Base-by-base conservation (phyloP, 2,888 invertebrate species). In the Trachelus iudaicus region DNA sequence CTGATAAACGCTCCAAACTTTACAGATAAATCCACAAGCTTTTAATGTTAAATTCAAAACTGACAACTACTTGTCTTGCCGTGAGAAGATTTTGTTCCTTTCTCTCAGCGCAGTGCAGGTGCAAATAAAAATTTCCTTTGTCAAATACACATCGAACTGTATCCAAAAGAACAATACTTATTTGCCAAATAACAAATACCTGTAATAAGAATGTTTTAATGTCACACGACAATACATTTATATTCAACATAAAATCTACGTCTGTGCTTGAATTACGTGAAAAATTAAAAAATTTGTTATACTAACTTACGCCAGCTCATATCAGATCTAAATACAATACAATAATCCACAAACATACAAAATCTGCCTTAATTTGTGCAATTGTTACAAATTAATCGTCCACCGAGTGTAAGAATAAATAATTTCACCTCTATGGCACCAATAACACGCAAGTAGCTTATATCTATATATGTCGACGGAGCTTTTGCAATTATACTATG, bases 1-100 rank as follows among this genome's bases (percentile, higher is more conserved):
- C 75, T 69, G 75, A 69, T 69, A 77, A 77, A 75, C 77, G 77
- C 23, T 31, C 9, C 11, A 68, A 77, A 77, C 23, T 77, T 77
- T 71, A 23, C 68, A 23, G 15, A 77, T 77, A 77, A 71, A 71
- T 71, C 33, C 31, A 2, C 31, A 31, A 34, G 71, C 71, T 71
- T 71, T 71, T 71, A 71, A 71, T 71, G 71, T 71, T 71, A 71
- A 71, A 71, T 34, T 71, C 71, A 31, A 23, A 12, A 23, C 31
- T 34, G 31, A 30, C 13, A 31, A 34, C 6, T 56, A 56, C 23
- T 23, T 23, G 56, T 23, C 56, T 56, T 23, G 9, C 15, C 56
- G 56, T 9, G 23, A 4, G 9, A 56, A 56, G 56, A 56, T 23
- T 56, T 23, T 23, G 23, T 23, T 23, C 2, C 6, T 56, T 56